Percentiles rank a stretch among this genome's conserved stretches.
These are phyloP conservation scores for Gisinianus flammeolus DNA, from an alignment of 2,888 invertebrate genomes.

Conservation along the genomic window DNA sequence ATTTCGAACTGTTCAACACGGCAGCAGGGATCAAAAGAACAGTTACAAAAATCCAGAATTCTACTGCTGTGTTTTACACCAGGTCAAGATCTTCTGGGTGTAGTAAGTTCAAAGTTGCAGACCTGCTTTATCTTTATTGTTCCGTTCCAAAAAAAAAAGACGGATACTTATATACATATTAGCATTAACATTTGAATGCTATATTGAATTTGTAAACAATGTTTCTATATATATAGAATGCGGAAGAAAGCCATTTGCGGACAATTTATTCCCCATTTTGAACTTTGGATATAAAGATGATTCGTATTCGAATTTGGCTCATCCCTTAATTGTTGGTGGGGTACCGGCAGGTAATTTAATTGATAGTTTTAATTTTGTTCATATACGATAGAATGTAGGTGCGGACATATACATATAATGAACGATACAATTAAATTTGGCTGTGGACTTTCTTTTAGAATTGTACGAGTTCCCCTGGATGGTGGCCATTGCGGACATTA, in stretches of 20 bases:
- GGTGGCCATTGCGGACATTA: slow-evolving; percentile 40
- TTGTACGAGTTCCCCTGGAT: slow-evolving; percentile 42
- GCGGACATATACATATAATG: no score
- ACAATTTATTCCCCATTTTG: slow-evolving; percentile 29
- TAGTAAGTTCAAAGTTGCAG: slow-evolving; percentile 26
- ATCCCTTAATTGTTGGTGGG: slow-evolving; percentile 38
- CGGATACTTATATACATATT: background rate
- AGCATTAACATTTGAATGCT: background rate
- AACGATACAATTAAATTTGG: no score
- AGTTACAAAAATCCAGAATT: no score
- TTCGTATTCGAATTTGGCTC: slow-evolving; percentile 5
- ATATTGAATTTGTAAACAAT: background rate
- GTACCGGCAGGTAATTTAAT: slow-evolving; percentile 23
- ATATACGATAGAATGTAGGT: no score
- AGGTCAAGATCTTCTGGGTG: slow-evolving; percentile 26
- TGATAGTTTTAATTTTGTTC: no score
- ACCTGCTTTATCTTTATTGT: background rate
- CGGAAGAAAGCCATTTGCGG: slow-evolving; percentile 37
- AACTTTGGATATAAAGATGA: slow-evolving; percentile 14
- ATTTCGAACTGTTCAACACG: background rate
- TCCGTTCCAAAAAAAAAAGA: background rate
- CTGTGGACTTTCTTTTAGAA: no score
- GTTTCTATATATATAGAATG: slow-evolving; percentile 22
- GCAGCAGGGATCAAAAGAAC: no score
- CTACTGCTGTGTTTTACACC: slow-evolving; percentile 16